A percentile compares a stretch with the other conserved stretches of the same genome.
Evolutionary conservation across 2,113 vertebrate species (phyloP).

Genomic region (Cyanocitta stelleri): DNA sequence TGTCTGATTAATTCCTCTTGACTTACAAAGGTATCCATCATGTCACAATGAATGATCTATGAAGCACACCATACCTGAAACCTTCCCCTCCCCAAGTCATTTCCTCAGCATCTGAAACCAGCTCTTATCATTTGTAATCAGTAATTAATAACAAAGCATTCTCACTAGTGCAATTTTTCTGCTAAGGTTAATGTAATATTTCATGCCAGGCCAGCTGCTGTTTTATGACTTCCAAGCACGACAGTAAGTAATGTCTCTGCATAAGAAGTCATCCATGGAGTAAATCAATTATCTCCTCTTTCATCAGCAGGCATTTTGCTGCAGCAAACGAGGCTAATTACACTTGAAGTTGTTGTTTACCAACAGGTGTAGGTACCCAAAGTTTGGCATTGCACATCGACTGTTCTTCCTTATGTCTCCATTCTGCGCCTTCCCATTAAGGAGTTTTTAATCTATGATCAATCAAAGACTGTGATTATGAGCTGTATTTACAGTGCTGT

Average conservation of each 20-base stretch:
- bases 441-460: not conserved
- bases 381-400: not conserved
- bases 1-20: slow-evolving; percentile 41
- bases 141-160: slow-evolving; percentile 69
- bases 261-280: slow-evolving; percentile 18
- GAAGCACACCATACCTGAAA: not conserved
- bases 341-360: slow-evolving; percentile 9
- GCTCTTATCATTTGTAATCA: slow-evolving; percentile 42
- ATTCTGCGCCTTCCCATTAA: not conserved
- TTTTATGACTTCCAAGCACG: slow-evolving; percentile 25
- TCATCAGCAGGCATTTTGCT: slow-evolving; percentile 58
- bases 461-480: not conserved
- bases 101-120: slow-evolving; percentile 14
- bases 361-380: slow-evolving; percentile 1
- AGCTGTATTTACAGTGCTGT: not conserved
- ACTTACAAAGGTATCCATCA: slow-evolving; percentile 32
- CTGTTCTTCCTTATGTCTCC: not conserved
- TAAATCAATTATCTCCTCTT: slow-evolving; percentile 65
- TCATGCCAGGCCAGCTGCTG: slow-evolving; percentile 58
- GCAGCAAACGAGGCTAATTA: slow-evolving; percentile 58
- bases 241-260: slow-evolving; percentile 54
- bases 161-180: not conserved
- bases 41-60: not conserved
- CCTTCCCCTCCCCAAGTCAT: not conserved
- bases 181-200: slow-evolving; percentile 56